Evolutionary conservation across 2,797 vertebrate genomes (phyloP).

Genomic region (Calcarius lapponicus): DNA sequence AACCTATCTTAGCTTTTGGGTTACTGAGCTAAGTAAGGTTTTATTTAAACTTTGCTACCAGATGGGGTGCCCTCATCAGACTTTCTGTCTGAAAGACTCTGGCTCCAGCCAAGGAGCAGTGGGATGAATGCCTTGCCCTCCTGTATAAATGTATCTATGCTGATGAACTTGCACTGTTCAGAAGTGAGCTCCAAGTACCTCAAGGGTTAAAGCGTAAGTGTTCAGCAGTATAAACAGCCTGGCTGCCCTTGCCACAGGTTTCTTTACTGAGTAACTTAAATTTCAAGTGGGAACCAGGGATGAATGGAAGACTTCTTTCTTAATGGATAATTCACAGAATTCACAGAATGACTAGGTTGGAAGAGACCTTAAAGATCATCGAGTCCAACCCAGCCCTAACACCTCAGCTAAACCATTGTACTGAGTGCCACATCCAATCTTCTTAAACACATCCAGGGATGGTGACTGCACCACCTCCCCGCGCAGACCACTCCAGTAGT

Average conservation of each 20-base stretch:
- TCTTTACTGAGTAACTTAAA: background rate
- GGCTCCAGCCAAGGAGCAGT: background rate
- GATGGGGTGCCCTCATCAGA: background rate
- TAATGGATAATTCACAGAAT: background rate
- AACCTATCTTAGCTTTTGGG: background rate
- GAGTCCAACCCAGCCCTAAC: background rate
- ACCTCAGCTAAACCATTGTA: background rate
- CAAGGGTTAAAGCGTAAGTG: background rate
- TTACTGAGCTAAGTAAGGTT: background rate
- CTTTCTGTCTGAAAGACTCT: background rate
- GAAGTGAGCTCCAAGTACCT: background rate
- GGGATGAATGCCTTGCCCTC: background rate
- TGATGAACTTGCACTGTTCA: rapidly evolving
- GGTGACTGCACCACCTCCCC: too few relatives aligned
- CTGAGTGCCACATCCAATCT: background rate
- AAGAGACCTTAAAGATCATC: background rate
- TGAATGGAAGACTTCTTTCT: background rate
- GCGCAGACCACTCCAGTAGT: too few relatives aligned
- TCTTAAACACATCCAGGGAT: too few relatives aligned
- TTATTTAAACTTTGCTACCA: background rate
- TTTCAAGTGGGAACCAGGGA: background rate
- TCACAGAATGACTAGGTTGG: too few relatives aligned
- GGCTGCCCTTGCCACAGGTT: background rate
- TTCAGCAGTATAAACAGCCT: background rate
- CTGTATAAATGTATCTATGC: background rate